A percentile compares a stretch with the other conserved stretches of the same genome.
These are phyloP conservation scores for Girardinus metallicus DNA, from an alignment of 2,797 vertebrate genomes.

Conservation along the genomic window DNA sequence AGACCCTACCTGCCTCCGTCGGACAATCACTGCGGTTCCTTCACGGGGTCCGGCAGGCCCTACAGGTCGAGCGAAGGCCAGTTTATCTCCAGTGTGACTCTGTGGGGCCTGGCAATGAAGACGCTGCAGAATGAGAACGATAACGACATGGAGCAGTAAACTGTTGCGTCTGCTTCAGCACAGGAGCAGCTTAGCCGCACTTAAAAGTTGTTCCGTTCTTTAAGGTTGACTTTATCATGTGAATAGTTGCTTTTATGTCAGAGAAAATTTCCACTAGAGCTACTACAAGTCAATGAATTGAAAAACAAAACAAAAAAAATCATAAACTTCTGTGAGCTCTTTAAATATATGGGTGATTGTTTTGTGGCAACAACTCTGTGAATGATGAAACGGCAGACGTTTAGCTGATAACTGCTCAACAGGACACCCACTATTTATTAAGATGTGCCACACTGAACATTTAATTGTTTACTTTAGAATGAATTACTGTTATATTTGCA, in stretches of 20 bases:
- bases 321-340: background rate
- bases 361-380: background rate
- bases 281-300: background rate
- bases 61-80: constrained; percentile 84
- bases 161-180: background rate
- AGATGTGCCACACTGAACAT: background rate
- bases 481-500: background rate
- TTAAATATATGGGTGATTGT: background rate
- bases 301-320: background rate
- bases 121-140: constrained; percentile 94
- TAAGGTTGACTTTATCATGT: background rate
- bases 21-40: constrained; percentile 76
- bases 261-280: background rate
- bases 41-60: constrained; percentile 65
- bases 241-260: background rate
- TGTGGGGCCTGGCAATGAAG: constrained; percentile 95
- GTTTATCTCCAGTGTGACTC: constrained; percentile 90
- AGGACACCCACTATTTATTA: background rate
- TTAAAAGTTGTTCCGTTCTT: background rate
- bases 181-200: background rate
- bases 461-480: background rate
- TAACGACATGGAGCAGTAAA: constrained; percentile 79
- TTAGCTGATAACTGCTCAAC: background rate
- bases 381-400: background rate
- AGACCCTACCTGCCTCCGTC: constrained; percentile 76